Evolutionary conservation across 1,140 invertebrate species (phyloP), one percentile per base, ranked within the genome.

Genomic region (Lepidostoma basale): DNA sequence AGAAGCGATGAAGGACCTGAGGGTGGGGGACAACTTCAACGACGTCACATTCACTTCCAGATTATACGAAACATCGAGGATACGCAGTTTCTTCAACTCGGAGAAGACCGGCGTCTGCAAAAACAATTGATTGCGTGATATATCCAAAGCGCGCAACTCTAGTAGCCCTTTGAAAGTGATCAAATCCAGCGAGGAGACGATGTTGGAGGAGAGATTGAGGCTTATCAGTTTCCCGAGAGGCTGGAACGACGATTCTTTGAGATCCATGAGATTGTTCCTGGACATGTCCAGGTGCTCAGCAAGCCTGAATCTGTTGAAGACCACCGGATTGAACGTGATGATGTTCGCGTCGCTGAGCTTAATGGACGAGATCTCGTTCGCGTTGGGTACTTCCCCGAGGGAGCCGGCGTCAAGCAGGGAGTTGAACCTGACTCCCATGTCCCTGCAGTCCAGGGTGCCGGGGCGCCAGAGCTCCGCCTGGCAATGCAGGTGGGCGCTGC

Each of bases 121-220:
- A n/a, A n/a, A n/a, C n/a, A n/a, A n/a, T n/a, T n/a, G n/a, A n/a
- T n/a, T n/a, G n/a, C n/a, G n/a, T n/a, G n/a, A n/a, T n/a, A n/a
- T n/a, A n/a, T n/a, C n/a, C n/a, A n/a, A n/a, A n/a, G n/a, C n/a
- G n/a, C n/a, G n/a, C n/a, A n/a, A 39, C 9, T 39, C n/a, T 9
- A 9, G 36, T 39, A 39, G 36, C 9, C n/a, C n/a, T 39, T 39
- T 39, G n/a, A 39, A 39, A 9, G n/a, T 39, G 36, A 9, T 39
- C 36, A n/a, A n/a, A 39, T 9, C 9, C n/a, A 39, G n/a, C 36
- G n/a, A 9, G 9, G 36, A 9, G 6, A 59, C 6, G 14, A 59
- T 59, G 30, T 59, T 59, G 16, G 56, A 59, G 10, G 56, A 59
- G 4, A 59, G 30, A 20, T 59, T 59, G 16, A 59, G 16, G 12